Evolutionary conservation across 2,113 vertebrate genomes (phyloP), one percentile per base, ranked within the genome.

Genomic region (Indicator maculatus): DNA sequence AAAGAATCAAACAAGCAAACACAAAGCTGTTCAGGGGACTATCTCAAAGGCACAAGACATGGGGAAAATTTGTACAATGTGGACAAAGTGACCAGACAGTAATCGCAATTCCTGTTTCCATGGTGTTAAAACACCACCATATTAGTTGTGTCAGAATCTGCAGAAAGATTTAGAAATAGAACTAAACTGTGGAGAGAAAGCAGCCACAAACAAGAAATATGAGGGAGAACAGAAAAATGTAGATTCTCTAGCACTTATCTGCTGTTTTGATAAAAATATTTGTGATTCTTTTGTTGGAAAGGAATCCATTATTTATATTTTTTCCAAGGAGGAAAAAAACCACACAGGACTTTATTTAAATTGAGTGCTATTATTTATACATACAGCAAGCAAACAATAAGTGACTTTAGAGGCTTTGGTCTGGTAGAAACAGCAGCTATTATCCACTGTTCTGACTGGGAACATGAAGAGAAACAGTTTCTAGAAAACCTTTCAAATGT

Each of bases 331-430:
- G 7, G 60, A 33, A 89, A 83, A 93, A 93, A 79, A 21, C 55
- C 55, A 69, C 59, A 55, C 7, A 84, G 16, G 81, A 28, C 59
- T 27, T 85, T 67, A 31, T 82, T 91, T 91, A 89, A 73, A 82
- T 53, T 73, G 59, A 50, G 5, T 73, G 27, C 27, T 94, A 72
- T 93, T 91, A 94, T 94, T 96, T 95, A 93, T 91, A 85, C 63
- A 92, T 89, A 82, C 53, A 91, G 30, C 63, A 92, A 85, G 50
- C 44, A 95, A 82, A 26, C 15, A 52, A 4, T 61, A 95, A 93
- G 47, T 81, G 53, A 41, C 17, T 93, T 95, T 89, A 85, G 59
- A 91, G 59, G 45, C 63, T 91, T 93, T 79, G 74, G 70, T 87
- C 59, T 72, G 61, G 36, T 84, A 50, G 61, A 87, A 93, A 76